Base-by-base conservation (phyloP, 2,888 invertebrate genomes). In the Hirtodrosophila trivittata region DNA sequence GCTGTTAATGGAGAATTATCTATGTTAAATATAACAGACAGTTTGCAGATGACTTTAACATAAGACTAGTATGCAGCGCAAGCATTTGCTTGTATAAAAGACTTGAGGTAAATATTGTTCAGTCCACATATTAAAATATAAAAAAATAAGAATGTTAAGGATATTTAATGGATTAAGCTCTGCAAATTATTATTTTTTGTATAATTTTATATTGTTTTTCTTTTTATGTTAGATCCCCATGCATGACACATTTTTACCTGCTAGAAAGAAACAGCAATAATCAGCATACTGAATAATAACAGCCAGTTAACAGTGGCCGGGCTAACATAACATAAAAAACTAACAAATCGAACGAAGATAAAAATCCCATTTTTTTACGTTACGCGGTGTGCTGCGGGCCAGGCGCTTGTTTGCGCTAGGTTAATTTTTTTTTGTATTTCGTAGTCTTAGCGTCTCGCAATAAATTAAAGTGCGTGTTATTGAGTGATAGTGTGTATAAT, bases 371-470 rank as follows among this genome's bases (percentile, higher is more conserved):
- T 70, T 70, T 66, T 66, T 66, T 28, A 66, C 63, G 66, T 58
- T 70, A 70, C 66, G 66, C 70, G 66, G 70, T 63, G 66, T 70
- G 66, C 63, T 70, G 70, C 70, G 70, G 70, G 57, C 70, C 70
- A 62, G 26, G 70, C 69, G 70, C 70, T 46, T 56, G 62, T 66
- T 69, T 66, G 70, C 69, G 69, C 66, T 70, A 56, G 66, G 56
- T 66, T 30, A 60, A 66, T 70, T 59, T 43, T 43, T 30, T 46
- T 18, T 33, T 47, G 41, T 33, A 56, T 52, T 63, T 56, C 52
- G 63, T 63, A 47, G 65, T 50, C 33, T 54, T 42, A 28, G 49
- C 43, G 55, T 55, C 42, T 51, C 41, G 18, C n/a, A 42, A 47
- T 26, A 50, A 64, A 46, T 50, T n/a, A 35, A 39, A 49, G 28